These are phyloP conservation scores for Helleia helle DNA, from an alignment of 2,888 invertebrate genomes.

Conservation along the genomic window DNA sequence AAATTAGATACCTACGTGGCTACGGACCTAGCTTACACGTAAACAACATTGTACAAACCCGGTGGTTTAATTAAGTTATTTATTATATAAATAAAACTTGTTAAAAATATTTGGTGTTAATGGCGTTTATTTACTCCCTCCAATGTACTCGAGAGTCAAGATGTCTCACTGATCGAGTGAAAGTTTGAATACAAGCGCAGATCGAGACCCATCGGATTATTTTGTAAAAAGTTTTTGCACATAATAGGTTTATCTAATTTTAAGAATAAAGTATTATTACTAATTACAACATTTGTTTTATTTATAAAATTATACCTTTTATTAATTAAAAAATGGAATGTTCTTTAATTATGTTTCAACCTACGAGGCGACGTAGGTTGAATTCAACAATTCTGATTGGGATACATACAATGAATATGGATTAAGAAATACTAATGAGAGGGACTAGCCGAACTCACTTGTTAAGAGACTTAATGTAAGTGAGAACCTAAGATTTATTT, in stretches of 20 bases:
- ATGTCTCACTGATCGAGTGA: not conserved
- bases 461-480: too few relatives aligned
- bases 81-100: constrained; percentile 34
- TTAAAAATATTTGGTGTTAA: constrained; percentile 10
- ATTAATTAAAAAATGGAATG: too few relatives aligned
- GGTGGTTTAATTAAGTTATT: constrained; percentile 64
- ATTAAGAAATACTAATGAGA: too few relatives aligned
- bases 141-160: constrained; percentile 3
- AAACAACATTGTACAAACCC: constrained; percentile 58
- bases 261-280: constrained; percentile 44
- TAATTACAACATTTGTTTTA: constrained; percentile 14
- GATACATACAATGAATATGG: too few relatives aligned
- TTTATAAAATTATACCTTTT: too few relatives aligned
- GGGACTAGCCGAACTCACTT: too few relatives aligned
- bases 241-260: constrained; percentile 55
- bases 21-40: not conserved
- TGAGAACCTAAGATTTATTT: too few relatives aligned
- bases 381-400: too few relatives aligned
- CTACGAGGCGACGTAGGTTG: too few relatives aligned
- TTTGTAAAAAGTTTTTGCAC: constrained; percentile 62
- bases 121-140: constrained; percentile 11
- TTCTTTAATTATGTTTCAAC: too few relatives aligned
- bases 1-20: too few relatives aligned
- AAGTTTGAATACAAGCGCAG: constrained; percentile 5
- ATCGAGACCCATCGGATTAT: constrained; percentile 14